Evolutionary conservation across 2,797 vertebrate genomes (phyloP).

Genomic region (Menidia menidia): DNA sequence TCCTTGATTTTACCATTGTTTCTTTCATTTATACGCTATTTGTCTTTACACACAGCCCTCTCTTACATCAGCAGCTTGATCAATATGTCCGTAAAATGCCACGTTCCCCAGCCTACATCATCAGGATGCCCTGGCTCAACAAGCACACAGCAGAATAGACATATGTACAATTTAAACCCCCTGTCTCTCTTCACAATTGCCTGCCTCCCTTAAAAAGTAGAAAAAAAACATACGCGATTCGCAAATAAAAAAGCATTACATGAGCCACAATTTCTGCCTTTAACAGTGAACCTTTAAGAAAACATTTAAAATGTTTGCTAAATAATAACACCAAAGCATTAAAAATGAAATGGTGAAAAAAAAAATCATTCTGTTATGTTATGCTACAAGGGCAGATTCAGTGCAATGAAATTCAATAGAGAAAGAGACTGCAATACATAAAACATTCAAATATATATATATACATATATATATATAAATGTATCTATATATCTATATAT

Average conservation of each 20-base stretch:
- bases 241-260: slow-evolving; percentile 44
- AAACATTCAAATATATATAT: slow-evolving; percentile 77
- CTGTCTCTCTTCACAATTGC: slow-evolving; percentile 34
- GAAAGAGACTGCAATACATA: slow-evolving; percentile 74
- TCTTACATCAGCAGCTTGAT: slow-evolving; percentile 40
- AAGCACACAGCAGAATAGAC: slow-evolving; percentile 52
- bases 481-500: slow-evolving; percentile 47
- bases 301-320: slow-evolving; percentile 17
- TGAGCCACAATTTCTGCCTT: slow-evolving; percentile 40
- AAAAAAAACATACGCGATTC: slow-evolving; percentile 20
- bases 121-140: slow-evolving; percentile 49
- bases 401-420: slow-evolving; percentile 76
- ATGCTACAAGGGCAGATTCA: slow-evolving; percentile 80
- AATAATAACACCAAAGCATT: slow-evolving; percentile 49
- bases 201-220: background rate
- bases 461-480: slow-evolving; percentile 45
- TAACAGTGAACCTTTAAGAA: slow-evolving; percentile 39
- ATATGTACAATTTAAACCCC: slow-evolving; percentile 35
- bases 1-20: slow-evolving; percentile 8
- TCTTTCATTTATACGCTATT: background rate
- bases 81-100: slow-evolving; percentile 25
- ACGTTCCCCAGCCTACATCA: slow-evolving; percentile 45
- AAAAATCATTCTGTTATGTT: slow-evolving; percentile 71
- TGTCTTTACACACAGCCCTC: slow-evolving; percentile 10
- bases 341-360: slow-evolving; percentile 56